phyloP scores from a whole-genome alignment of 2,797 vertebrate genomes.

The Cuculus canorus region DNA sequence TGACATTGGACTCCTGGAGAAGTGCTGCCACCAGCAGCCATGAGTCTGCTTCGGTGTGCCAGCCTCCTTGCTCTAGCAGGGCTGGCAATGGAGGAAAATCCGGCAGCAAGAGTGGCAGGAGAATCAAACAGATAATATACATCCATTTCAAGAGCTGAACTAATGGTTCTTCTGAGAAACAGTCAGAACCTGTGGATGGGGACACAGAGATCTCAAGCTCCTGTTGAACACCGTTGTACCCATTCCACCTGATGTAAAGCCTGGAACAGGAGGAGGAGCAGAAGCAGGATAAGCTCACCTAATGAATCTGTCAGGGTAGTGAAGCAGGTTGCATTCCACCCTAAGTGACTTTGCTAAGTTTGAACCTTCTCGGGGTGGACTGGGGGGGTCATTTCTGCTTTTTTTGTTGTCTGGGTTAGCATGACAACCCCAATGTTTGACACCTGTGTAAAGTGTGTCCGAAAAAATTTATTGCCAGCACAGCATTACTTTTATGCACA shows the following conservation, averaged over 20 bases:
- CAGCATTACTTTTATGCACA: neutral
- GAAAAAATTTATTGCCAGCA: neutral
- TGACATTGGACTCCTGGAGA: neutral
- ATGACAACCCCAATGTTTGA: neutral
- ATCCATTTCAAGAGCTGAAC: neutral
- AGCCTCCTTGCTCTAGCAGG: neutral
- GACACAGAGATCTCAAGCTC: neutral
- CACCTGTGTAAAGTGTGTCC: neutral
- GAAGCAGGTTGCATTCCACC: neutral
- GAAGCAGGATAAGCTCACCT: neutral
- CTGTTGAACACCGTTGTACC: accelerated
- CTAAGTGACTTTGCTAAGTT: neutral
- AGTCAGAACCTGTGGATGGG: neutral
- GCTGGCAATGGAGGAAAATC: neutral
- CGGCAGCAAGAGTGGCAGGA: neutral
- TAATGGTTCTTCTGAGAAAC: neutral
- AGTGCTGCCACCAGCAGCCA: neutral
- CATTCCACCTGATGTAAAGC: neutral
- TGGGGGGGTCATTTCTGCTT: neutral
- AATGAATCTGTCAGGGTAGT: neutral
- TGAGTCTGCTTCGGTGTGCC: neutral
- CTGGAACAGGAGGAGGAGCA: neutral
- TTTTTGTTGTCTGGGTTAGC: neutral
- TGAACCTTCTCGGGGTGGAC: neutral
- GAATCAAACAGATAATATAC: neutral